These are phyloP conservation scores for Poecile montanus DNA, from an alignment of 2,797 vertebrate genomes.

Conservation along the genomic window DNA sequence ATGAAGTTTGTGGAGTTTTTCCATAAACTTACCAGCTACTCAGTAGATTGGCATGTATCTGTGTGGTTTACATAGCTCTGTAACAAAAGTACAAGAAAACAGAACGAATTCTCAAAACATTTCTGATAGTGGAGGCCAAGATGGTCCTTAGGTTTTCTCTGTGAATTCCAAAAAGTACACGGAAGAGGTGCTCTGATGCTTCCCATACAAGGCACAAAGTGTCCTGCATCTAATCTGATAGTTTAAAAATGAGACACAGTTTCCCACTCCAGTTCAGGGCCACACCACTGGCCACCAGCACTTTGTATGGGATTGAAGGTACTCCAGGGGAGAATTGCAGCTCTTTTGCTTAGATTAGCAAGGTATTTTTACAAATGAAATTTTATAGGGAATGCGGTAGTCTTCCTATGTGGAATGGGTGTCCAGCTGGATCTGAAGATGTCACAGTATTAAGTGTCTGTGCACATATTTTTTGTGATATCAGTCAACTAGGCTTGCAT, in stretches of 20 bases:
- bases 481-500: background rate
- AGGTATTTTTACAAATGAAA: background rate
- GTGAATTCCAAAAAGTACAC: background rate
- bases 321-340: background rate
- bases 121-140: background rate
- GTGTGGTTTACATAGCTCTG: background rate
- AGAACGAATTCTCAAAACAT: background rate
- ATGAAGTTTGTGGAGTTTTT: background rate
- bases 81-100: background rate
- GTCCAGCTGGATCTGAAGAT: background rate
- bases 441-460: background rate
- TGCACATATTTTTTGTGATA: background rate
- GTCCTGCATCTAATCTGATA: background rate
- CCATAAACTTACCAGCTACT: rapidly evolving
- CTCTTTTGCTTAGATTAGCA: background rate
- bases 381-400: background rate
- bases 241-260: background rate
- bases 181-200: background rate
- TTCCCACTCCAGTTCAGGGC: background rate
- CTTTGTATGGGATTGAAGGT: background rate
- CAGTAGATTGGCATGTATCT: background rate
- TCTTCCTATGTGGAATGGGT: background rate
- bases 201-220: background rate
- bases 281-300: background rate
- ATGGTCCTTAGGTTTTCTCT: background rate